A percentile compares a stretch with the other conserved stretches of the same genome.
Conservation (phyloP, 2,888 invertebrate species). For the Seira sanloemensis region DNA sequence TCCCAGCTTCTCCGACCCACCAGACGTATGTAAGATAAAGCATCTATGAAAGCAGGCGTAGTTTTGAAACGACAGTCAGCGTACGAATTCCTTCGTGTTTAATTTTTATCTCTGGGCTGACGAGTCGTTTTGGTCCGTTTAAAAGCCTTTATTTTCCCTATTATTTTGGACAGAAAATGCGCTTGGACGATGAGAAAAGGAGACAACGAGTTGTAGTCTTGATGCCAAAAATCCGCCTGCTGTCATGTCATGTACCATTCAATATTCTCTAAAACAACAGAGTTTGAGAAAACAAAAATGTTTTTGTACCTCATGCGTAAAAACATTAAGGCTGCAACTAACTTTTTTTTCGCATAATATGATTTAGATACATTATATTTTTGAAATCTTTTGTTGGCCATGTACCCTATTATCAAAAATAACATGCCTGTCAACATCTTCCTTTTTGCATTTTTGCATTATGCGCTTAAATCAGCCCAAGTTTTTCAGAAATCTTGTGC, state of each 20-base stretch:
- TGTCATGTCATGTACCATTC: conserved; percentile 39
- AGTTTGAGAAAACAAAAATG: conserved; percentile 21
- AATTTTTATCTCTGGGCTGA: not conserved
- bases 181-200: conserved; percentile 23
- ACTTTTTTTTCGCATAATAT: no score
- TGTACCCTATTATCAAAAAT: not conserved
- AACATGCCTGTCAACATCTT: not conserved
- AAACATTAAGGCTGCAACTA: no score
- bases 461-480: no score
- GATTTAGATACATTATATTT: not conserved
- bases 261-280: conserved; percentile 28
- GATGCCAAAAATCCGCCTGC: conserved; percentile 49
- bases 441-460: not conserved
- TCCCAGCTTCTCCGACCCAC: not conserved
- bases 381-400: not conserved
- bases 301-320: not conserved
- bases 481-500: no score
- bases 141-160: not conserved
- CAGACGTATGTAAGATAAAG: no score
- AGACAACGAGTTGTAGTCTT: conserved; percentile 26
- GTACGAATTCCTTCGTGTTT: no score
- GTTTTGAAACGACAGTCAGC: no score
- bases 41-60: no score
- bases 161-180: conserved; percentile 20
- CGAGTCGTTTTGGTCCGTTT: not conserved